A percentile compares a stretch with the other conserved stretches of the same genome.
Conservation (phyloP, 2,113 vertebrate species). For the Microtus ochrogaster region DNA sequence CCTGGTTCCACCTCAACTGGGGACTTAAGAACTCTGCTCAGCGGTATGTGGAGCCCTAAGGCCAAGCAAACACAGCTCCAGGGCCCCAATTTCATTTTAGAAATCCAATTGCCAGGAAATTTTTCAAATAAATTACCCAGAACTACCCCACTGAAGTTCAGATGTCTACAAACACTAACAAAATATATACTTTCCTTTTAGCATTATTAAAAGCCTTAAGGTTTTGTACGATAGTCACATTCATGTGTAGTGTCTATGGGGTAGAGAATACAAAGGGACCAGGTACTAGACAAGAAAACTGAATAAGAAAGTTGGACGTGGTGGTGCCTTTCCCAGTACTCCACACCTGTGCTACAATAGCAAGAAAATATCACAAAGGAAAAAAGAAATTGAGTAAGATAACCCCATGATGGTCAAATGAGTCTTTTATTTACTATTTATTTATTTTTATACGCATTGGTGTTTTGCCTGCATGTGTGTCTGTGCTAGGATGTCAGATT, state of each 20-base stretch:
- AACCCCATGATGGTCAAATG: neutral
- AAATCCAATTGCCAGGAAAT: constrained; percentile 5
- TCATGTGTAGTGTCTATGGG: constrained; percentile 32
- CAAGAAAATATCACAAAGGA: neutral
- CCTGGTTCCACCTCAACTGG: neutral
- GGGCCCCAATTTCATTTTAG: neutral
- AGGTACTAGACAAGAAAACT: neutral
- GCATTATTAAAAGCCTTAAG: neutral
- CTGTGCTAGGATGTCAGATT: neutral
- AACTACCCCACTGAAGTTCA: neutral
- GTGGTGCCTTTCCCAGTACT: neutral
- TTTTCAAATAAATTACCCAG: constrained; percentile 8
- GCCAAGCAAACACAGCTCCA: neutral
- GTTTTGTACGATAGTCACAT: neutral
- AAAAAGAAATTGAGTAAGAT: neutral
- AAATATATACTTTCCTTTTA: neutral
- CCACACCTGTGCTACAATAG: neutral
- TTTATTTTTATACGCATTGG: neutral
- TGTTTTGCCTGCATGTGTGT: neutral
- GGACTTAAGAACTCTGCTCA: neutral
- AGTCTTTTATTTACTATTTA: neutral
- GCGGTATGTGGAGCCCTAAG: neutral
- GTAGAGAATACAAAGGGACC: neutral
- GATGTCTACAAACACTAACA: constrained; percentile 8
- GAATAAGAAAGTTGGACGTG: neutral